Percentiles rank a stretch among this genome's conserved stretches.
Evolutionary conservation across 2,888 invertebrate species (phyloP).

Genomic region (Itoplectis maculator): DNA sequence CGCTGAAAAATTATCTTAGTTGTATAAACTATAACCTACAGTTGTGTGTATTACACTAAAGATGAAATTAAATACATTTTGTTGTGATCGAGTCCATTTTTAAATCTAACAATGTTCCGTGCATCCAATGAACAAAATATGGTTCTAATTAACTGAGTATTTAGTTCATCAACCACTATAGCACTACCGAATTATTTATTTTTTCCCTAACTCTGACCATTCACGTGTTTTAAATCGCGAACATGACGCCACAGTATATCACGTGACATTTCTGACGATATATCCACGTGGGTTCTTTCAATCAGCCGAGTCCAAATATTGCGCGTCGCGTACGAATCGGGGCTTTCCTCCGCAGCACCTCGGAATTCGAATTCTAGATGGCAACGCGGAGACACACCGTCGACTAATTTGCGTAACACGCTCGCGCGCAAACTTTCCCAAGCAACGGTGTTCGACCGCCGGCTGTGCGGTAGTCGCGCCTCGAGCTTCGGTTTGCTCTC

Average conservation of each 20-base stretch:
- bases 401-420: constrained; percentile 61
- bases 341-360: neutral
- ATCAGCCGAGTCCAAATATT: constrained; percentile 34
- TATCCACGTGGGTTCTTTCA: constrained; percentile 29
- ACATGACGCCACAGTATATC: neutral
- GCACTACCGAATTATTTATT: too few relatives aligned
- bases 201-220: neutral
- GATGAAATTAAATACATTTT: too few relatives aligned
- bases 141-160: too few relatives aligned
- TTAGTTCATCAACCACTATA: too few relatives aligned
- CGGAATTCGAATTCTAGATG: constrained; percentile 26
- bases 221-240: neutral
- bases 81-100: too few relatives aligned
- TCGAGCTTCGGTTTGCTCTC: constrained; percentile 1
- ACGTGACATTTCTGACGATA: neutral
- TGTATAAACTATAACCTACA: too few relatives aligned
- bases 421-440: constrained; percentile 51
- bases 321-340: constrained; percentile 25
- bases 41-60: too few relatives aligned
- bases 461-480: neutral
- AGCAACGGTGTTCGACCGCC: constrained; percentile 8
- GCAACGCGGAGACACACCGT: neutral
- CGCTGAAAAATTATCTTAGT: too few relatives aligned
- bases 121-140: neutral
- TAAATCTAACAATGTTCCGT: too few relatives aligned